Evolutionary conservation across 1,140 invertebrate genomes (phyloP).

Genomic region (Caerostris extrusa): DNA sequence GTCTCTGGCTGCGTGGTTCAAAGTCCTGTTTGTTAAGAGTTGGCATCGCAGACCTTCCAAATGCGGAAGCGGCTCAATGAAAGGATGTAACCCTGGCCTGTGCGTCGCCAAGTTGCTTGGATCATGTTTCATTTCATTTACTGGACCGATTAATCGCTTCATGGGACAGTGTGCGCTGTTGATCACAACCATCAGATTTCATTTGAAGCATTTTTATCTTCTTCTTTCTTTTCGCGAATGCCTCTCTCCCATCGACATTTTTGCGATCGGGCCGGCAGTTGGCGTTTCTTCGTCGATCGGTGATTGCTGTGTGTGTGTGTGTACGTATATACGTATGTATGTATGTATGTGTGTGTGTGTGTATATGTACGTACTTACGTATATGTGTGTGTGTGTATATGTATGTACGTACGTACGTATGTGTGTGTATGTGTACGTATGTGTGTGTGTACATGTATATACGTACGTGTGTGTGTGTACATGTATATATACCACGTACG

Average conservation of each 20-base stretch:
- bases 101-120: constrained; percentile 11
- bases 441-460: too few relatives aligned
- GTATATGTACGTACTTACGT: not conserved
- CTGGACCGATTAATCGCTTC: constrained; percentile 10
- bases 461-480: too few relatives aligned
- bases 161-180: not conserved
- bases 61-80: constrained; percentile 53
- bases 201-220: not conserved
- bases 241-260: too few relatives aligned
- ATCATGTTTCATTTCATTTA: constrained; percentile 40
- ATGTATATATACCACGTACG: too few relatives aligned
- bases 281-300: too few relatives aligned
- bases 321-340: not conserved
- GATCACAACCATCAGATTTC: not conserved
- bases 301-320: too few relatives aligned
- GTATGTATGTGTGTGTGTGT: not conserved
- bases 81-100: constrained; percentile 26
- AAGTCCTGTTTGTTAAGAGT: constrained; percentile 23
- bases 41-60: not conserved
- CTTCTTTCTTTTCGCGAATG: too few relatives aligned
- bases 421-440: too few relatives aligned
- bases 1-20: not conserved
- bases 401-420: too few relatives aligned
- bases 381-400: too few relatives aligned
- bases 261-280: too few relatives aligned